Conservation (phyloP, 2,888 invertebrate species). For the Drosophila setosimentum region DNA sequence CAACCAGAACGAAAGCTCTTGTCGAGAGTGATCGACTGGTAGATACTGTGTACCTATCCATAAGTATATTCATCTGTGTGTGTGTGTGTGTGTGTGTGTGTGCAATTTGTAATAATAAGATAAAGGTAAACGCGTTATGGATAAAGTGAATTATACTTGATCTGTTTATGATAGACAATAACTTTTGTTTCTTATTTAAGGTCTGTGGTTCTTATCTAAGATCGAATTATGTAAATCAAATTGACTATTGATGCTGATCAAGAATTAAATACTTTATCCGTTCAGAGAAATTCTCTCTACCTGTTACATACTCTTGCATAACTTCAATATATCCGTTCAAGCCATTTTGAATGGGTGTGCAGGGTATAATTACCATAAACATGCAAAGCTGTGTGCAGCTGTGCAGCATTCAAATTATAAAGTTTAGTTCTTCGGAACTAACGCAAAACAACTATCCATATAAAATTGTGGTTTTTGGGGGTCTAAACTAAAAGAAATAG, state of each 20-base stretch:
- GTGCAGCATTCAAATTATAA: slow-evolving; percentile 58
- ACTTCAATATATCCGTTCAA: background rate
- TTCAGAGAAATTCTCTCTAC: background rate
- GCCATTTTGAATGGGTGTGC: background rate
- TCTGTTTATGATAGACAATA: background rate
- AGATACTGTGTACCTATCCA: background rate
- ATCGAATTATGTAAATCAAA: too few species aligned
- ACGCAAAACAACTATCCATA: slow-evolving; percentile 54
- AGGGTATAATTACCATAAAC: slow-evolving; percentile 55
- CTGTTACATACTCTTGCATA: slow-evolving; percentile 3
- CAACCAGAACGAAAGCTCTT: background rate
- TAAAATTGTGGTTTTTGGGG: slow-evolving; percentile 3
- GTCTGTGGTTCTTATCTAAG: too few species aligned
- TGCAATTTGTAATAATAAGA: background rate
- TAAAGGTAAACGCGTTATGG: background rate
- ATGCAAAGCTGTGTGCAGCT: slow-evolving; percentile 41
- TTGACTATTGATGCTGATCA: background rate
- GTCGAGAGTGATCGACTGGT: background rate
- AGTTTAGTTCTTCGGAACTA: slow-evolving; percentile 36
- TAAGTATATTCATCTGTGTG: background rate
- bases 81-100: background rate
- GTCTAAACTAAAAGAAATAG: slow-evolving; percentile 6
- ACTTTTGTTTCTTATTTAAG: background rate
- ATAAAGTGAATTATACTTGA: background rate
- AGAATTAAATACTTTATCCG: fast-evolving